A percentile compares a stretch with the other conserved stretches of the same genome.
phyloP scores from a whole-genome alignment of 2,113 vertebrate genomes.

The Stercorarius parasiticus region DNA sequence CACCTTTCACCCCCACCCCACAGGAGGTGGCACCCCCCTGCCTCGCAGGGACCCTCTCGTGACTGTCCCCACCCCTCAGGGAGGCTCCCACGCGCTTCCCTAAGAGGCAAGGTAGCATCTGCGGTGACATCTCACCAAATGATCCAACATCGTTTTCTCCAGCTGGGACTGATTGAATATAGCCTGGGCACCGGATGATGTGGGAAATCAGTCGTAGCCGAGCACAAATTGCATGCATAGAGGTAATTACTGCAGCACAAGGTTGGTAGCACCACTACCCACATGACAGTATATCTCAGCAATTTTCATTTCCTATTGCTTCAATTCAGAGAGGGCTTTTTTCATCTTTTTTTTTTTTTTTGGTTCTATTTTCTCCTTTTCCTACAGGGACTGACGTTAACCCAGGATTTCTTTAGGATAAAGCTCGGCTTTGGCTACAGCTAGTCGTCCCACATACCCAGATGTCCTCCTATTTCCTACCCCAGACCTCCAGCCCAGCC shows the following conservation, averaged over 20 bases:
- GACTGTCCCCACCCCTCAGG: background rate
- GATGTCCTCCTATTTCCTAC: background rate
- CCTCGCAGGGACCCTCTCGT: background rate
- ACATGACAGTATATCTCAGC: slow-evolving; percentile 56
- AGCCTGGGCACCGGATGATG: slow-evolving; percentile 53
- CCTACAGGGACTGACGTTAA: background rate
- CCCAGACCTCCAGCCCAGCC: background rate
- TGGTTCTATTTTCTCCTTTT: slow-evolving; percentile 31
- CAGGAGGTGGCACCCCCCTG: accelerated
- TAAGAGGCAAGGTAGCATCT: background rate
- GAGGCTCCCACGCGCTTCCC: background rate
- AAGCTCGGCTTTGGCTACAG: background rate
- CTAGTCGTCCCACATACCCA: background rate
- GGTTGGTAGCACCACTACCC: slow-evolving; percentile 65
- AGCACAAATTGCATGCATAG: slow-evolving; percentile 65
- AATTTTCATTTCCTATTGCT: slow-evolving; percentile 65
- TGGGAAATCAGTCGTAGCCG: slow-evolving; percentile 55
- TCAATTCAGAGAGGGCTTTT: background rate
- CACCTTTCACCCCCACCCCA: accelerated
- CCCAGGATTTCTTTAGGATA: background rate
- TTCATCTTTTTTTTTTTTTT: background rate
- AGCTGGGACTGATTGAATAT: slow-evolving; percentile 54
- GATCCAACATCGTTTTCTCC: slow-evolving; percentile 34
- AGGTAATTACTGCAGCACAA: slow-evolving; percentile 68
- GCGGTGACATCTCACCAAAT: slow-evolving; percentile 35